These are phyloP conservation scores for Setipinna tenuifilis DNA, from an alignment of 2,797 vertebrate species.

Conservation along the genomic window DNA sequence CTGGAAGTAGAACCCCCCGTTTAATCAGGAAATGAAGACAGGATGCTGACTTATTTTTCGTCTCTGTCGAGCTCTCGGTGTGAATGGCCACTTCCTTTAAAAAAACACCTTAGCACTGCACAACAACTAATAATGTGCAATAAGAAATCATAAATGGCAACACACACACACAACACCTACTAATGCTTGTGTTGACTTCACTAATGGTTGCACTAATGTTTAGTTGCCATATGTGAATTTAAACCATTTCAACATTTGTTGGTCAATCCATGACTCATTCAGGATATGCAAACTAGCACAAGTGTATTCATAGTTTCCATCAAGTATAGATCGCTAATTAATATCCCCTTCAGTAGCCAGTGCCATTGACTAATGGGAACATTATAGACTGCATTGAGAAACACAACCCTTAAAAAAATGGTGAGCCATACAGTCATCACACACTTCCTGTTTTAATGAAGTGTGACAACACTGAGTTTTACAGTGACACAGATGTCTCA, in stretches of 20 bases:
- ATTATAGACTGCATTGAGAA: background rate
- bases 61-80: background rate
- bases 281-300: background rate
- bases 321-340: background rate
- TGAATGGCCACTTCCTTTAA: conserved; percentile 1
- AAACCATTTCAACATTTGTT: background rate
- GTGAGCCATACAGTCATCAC: background rate
- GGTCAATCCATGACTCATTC: background rate
- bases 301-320: background rate
- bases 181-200: background rate
- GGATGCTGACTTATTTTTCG: background rate
- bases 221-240: background rate
- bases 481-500: background rate
- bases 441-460: background rate
- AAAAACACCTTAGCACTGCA: background rate
- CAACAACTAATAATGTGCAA: background rate
- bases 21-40: background rate
- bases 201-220: background rate
- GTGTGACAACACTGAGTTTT: background rate
- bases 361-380: background rate
- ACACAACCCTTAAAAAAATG: no score
- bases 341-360: background rate
- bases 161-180: background rate
- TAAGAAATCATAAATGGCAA: background rate
- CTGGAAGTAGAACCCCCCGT: conserved; percentile 1